Base-by-base conservation (phyloP, 2,888 invertebrate species). In the Orthosia gracilis region DNA sequence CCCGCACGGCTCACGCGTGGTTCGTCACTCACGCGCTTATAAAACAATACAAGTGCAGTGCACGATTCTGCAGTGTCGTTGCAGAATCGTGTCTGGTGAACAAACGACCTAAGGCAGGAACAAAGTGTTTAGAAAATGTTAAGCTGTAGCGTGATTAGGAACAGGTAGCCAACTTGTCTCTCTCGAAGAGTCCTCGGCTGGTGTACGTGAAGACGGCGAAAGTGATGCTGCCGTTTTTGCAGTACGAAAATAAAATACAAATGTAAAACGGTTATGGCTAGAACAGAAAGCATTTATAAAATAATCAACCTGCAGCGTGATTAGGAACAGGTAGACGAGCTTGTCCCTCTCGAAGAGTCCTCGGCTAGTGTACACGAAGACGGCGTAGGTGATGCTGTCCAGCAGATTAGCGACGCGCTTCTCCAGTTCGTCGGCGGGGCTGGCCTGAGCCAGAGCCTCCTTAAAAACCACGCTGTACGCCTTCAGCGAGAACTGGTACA, bases 401-500 rank as follows among this genome's bases (percentile, higher is more conserved):
- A 99, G 97, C 18, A 99, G 95, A 91, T 98, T 98, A 13, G 92
- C 87, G 0, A 99, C 98, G 49, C 99, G 97, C 9, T 97, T 96
- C 57, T 97, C 97, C 0, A 99, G 95, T 3, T 97, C 98, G 0
- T 98, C 98, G 0, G 98, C 97, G 0, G 96, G 94, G 9, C 97
- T 97, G 0, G 99, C 98, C 73, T 96, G 97, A 21, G 96, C 94
- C 62, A 99, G 97, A 0, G 99, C 99, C 84, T 98, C 98, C 87
- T 98, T 98, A 93, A 99, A 99, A 5, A 99, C 99, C 0, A 98
- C 98, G 87, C 98, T 98, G 96, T 99, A 99, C 0, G 99, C 99
- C 94, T 99, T 99, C 73, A 99, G 94, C 0, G 99, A 99, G 95
- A 99, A 99, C 93, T 99, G 99, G 94, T 99, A 99, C 91, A 99